These are phyloP conservation scores for Sebastiscus tertius DNA, from an alignment of 2,797 vertebrate species.

Conservation along the genomic window DNA sequence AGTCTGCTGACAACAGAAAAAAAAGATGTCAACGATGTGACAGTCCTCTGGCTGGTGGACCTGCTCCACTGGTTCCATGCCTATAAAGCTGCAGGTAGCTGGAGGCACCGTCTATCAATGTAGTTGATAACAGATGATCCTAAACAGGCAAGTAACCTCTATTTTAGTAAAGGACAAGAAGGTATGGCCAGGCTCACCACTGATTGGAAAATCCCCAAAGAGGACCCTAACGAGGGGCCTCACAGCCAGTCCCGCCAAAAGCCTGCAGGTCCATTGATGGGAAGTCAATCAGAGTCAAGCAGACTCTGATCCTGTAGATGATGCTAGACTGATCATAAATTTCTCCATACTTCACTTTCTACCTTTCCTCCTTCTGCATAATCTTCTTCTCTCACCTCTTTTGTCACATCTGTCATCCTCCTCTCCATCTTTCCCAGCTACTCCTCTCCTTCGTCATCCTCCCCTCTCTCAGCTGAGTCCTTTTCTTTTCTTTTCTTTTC, in stretches of 20 bases:
- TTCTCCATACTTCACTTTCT: too few relatives aligned
- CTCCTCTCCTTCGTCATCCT: not conserved
- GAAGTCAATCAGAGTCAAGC: not conserved
- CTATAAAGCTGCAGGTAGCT: not conserved
- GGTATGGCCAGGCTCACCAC: not conserved
- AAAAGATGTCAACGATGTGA: not conserved
- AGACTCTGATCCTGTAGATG: not conserved
- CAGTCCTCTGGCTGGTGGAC: not conserved
- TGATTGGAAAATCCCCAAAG: not conserved
- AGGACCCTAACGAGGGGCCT: not conserved
- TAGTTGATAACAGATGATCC: not conserved
- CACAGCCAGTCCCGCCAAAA: not conserved
- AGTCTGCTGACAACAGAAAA: not conserved
- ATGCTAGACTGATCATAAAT: too few relatives aligned
- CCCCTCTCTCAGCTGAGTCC: not conserved
- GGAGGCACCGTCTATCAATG: not conserved
- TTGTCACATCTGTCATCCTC: not conserved
- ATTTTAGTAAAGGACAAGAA: not conserved
- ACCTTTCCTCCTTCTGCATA: too few relatives aligned
- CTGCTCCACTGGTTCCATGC: not conserved
- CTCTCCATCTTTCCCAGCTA: not conserved
- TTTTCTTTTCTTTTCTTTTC: constrained; percentile 5
- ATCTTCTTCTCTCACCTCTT: not conserved
- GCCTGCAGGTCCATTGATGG: not conserved
- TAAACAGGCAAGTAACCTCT: not conserved